phyloP scores from a whole-genome alignment of 2,113 vertebrate genomes.

The Petaurus breviceps region DNA sequence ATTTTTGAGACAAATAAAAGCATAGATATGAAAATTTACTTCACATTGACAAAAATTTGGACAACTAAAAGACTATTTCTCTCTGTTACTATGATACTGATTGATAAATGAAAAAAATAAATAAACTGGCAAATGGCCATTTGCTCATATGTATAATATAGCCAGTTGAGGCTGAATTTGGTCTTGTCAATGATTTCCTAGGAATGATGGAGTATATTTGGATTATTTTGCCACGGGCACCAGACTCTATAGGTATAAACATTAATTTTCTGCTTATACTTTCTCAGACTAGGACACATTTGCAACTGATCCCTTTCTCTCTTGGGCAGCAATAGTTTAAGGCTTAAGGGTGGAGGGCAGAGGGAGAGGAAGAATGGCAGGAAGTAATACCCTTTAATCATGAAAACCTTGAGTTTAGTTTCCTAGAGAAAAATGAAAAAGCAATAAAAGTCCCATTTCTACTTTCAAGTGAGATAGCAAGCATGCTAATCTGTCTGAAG shows the following conservation, averaged over 20 bases:
- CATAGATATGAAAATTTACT: neutral
- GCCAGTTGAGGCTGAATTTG: conserved; percentile 35
- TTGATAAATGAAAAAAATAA: conserved; percentile 7
- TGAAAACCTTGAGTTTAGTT: neutral
- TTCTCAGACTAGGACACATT: neutral
- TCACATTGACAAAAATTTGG: neutral
- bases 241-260: neutral
- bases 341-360: neutral
- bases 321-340: neutral
- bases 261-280: neutral
- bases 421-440: neutral
- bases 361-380: neutral
- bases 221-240: neutral
- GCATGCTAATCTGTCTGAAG: neutral
- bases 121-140: neutral
- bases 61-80: conserved; percentile 35
- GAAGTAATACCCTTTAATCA: neutral
- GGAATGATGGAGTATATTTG: neutral
- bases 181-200: conserved; percentile 9
- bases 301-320: neutral
- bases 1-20: conserved; percentile 52
- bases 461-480: neutral
- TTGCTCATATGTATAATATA: conserved; percentile 14
- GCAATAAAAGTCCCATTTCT: neutral
- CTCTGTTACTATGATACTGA: conserved; percentile 24